phyloP scores from a whole-genome alignment of 2,797 vertebrate species.

The Sus cebifrons region DNA sequence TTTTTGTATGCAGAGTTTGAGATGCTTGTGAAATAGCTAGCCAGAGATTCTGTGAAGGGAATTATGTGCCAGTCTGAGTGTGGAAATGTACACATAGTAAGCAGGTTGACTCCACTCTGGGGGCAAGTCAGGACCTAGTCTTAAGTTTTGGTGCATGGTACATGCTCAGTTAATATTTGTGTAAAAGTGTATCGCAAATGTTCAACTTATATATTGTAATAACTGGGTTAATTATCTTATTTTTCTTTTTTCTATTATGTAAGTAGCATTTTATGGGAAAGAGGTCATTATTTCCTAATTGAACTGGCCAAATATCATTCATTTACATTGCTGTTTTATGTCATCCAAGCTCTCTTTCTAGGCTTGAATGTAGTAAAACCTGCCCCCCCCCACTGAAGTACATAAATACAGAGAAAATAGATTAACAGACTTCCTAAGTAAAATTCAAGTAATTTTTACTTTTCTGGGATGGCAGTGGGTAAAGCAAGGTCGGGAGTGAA shows the following conservation, averaged over 20 bases:
- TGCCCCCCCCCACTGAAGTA: background rate
- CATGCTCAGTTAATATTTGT: slow-evolving; percentile 21
- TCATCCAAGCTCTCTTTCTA: slow-evolving; percentile 22
- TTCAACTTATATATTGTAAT: background rate
- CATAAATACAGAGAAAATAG: slow-evolving; percentile 17
- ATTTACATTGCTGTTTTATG: slow-evolving; percentile 58
- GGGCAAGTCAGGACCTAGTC: background rate
- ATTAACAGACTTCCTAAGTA: background rate
- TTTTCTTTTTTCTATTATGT: slow-evolving; percentile 54
- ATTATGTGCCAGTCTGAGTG: background rate
- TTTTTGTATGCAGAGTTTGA: slow-evolving; percentile 21
- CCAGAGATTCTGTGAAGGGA: background rate
- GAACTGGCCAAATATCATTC: background rate
- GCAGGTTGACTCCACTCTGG: background rate
- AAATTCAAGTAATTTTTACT: slow-evolving; percentile 29
- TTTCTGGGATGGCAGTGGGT: background rate
- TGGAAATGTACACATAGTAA: background rate
- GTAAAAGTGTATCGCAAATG: slow-evolving; percentile 5
- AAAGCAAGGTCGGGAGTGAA: background rate
- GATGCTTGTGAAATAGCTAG: background rate
- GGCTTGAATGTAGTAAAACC: background rate
- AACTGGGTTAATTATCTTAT: slow-evolving; percentile 10
- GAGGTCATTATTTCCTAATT: slow-evolving; percentile 40
- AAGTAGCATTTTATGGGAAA: slow-evolving; percentile 54
- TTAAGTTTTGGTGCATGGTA: background rate